phyloP scores from a whole-genome alignment of 2,888 invertebrate species.

The Melinopterus prodromus region DNA sequence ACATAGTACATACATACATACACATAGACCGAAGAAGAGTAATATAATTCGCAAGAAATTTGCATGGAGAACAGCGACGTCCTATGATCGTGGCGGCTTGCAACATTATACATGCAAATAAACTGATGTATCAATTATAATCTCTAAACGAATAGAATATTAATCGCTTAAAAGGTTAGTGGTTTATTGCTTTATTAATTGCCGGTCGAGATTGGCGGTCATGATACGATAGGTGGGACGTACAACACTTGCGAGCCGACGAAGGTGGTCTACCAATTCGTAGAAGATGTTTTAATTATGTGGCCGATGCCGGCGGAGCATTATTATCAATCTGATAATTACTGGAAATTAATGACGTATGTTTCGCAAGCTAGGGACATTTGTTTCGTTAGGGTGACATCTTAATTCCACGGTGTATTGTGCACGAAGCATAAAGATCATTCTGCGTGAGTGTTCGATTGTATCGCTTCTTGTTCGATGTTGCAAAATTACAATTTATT shows the following conservation, averaged over 20 bases:
- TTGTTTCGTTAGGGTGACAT: neutral
- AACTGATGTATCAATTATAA: neutral
- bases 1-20: too few relatives aligned
- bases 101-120: neutral
- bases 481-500: neutral
- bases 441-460: neutral
- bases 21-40: too few relatives aligned
- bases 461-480: neutral
- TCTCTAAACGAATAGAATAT: neutral
- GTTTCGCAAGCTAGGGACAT: neutral
- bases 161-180: conserved; percentile 4
- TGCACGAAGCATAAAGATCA: neutral
- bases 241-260: neutral
- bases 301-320: neutral
- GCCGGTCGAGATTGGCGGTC: neutral
- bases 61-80: neutral
- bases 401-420: neutral
- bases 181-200: neutral
- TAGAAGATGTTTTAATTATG: neutral
- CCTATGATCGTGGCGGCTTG: neutral
- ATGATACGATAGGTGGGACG: neutral
- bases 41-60: neutral
- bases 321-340: neutral
- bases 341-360: neutral
- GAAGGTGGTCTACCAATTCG: neutral